Evolutionary conservation across 2,113 vertebrate species (phyloP).

Genomic region (Edolisoma coerulescens): DNA sequence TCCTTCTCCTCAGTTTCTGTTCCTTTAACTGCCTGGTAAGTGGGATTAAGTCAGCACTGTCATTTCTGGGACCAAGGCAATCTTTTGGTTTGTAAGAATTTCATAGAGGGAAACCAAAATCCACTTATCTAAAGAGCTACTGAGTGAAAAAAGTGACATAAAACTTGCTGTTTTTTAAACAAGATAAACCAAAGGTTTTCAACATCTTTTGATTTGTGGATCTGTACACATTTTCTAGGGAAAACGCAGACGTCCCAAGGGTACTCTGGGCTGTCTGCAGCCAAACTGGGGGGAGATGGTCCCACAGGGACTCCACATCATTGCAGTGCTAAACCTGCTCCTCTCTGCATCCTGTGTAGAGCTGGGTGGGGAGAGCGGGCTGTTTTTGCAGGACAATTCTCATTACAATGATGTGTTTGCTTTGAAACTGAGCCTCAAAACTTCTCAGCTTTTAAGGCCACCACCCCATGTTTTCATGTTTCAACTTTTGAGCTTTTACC

Average conservation of each 20-base stretch:
- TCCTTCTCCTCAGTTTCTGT: background rate
- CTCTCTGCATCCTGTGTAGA: rapidly evolving
- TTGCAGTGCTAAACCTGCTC: background rate
- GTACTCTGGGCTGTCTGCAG: background rate
- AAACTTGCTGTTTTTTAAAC: background rate
- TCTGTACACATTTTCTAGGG: background rate
- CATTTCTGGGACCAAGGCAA: background rate
- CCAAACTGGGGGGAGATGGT: background rate
- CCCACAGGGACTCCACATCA: background rate
- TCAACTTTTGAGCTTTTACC: background rate
- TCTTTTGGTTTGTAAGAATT: background rate
- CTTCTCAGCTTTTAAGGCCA: background rate
- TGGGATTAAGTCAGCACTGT: background rate
- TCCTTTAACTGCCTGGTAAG: background rate
- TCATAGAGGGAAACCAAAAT: background rate
- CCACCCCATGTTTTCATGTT: background rate
- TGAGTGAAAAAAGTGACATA: background rate
- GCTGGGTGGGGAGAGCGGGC: background rate
- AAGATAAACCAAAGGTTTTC: background rate
- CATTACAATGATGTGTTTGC: background rate
- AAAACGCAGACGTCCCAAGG: background rate
- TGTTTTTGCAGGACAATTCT: background rate
- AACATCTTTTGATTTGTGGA: background rate
- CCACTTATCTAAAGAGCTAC: background rate
- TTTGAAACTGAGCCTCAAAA: slow-evolving; percentile 7